A percentile compares a stretch with the other conserved stretches of the same genome.
Conservation (phyloP, 2,797 vertebrate species). For the Rhincodon typus region DNA sequence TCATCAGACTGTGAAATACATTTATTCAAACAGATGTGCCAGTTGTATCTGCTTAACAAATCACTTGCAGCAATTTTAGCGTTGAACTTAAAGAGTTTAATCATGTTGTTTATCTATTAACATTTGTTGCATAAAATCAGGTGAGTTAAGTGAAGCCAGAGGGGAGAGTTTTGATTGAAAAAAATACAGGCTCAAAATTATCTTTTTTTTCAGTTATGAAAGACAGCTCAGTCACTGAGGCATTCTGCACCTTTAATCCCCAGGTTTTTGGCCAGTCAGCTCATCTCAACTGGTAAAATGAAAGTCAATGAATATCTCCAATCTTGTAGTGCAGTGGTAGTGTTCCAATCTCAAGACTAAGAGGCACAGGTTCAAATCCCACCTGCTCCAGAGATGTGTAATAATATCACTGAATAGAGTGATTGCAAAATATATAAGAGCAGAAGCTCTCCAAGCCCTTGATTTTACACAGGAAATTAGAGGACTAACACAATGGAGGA, state of each 20-base stretch:
- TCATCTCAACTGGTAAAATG: not conserved
- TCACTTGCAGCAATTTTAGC: not conserved
- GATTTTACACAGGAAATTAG: not conserved
- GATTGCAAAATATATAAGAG: not conserved
- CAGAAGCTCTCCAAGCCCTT: not conserved
- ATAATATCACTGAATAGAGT: no score
- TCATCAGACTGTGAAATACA: not conserved
- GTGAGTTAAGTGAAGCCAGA: not conserved
- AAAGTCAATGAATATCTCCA: not conserved
- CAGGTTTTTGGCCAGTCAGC: not conserved
- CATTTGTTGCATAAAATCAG: not conserved
- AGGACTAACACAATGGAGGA: not conserved
- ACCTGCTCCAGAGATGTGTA: no score
- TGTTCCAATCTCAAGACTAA: no score
- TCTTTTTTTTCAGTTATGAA: not conserved
- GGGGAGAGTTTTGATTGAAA: not conserved
- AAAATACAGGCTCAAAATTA: not conserved
- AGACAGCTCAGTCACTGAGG: not conserved
- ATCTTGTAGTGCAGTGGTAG: not conserved
- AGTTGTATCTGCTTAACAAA: not conserved
- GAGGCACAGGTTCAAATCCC: no score
- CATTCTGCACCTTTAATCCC: not conserved
- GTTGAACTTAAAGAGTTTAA: not conserved
- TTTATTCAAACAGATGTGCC: not conserved
- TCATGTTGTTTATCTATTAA: not conserved